Conservation (phyloP, 2,888 invertebrate species). For the Nomada fabriciana region DNA sequence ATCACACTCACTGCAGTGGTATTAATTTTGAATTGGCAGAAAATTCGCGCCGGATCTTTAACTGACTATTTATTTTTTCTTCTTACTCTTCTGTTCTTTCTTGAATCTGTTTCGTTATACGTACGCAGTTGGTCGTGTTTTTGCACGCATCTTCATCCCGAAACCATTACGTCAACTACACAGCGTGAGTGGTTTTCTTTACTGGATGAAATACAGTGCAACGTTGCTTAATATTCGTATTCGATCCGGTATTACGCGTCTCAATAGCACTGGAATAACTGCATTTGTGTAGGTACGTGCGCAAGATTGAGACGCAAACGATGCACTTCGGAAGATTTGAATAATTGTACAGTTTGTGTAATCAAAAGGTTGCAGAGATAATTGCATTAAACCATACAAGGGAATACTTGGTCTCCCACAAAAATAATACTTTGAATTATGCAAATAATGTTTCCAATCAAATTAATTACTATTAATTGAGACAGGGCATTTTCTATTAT, state of each 20-base stretch:
- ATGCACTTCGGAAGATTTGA: neutral
- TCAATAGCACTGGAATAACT: conserved; percentile 1
- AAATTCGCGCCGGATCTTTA: too few relatives aligned
- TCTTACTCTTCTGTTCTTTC: neutral
- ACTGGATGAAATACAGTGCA: neutral
- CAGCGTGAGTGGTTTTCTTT: neutral
- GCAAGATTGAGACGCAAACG: neutral
- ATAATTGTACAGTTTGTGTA: neutral
- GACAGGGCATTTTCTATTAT: too few relatives aligned
- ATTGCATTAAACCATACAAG: too few relatives aligned
- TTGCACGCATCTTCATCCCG: neutral
- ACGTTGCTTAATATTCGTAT: conserved; percentile 33
- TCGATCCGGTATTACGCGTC: conserved; percentile 28
- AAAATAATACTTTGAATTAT: too few relatives aligned
- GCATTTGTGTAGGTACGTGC: neutral
- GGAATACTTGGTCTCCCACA: too few relatives aligned
- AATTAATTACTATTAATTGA: too few relatives aligned
- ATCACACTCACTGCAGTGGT: too few relatives aligned
- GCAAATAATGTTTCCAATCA: too few relatives aligned
- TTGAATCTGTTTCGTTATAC: neutral
- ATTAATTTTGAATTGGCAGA: too few relatives aligned
- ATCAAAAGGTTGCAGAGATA: neutral
- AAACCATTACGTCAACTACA: conserved; percentile 23
- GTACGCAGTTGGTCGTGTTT: neutral
- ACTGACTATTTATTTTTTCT: too few relatives aligned